These are phyloP conservation scores for Cremastinae sp. DNA, from an alignment of 2,888 invertebrate genomes.

Conservation along the genomic window DNA sequence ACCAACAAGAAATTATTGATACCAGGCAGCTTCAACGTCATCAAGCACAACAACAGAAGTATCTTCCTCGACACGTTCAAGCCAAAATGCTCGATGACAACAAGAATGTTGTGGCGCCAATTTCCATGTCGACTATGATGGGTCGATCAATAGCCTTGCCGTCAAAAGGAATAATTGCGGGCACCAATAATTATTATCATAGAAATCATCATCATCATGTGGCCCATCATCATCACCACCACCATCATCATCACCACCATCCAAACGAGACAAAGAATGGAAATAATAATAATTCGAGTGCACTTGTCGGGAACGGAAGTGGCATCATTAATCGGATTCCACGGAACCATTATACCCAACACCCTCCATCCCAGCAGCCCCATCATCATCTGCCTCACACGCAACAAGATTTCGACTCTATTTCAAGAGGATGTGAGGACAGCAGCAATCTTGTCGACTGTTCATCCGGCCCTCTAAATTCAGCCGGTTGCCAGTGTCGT, in stretches of 20 bases:
- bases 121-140: constrained; percentile 52
- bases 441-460: constrained; percentile 65
- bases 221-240: constrained; percentile 59
- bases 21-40: constrained; percentile 80
- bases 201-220: constrained; percentile 61
- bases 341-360: constrained; percentile 55
- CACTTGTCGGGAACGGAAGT: constrained; percentile 44
- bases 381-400: constrained; percentile 44
- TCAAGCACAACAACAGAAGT: constrained; percentile 71
- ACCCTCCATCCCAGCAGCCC: constrained; percentile 38
- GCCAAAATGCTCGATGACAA: constrained; percentile 82
- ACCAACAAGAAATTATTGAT: constrained; percentile 81
- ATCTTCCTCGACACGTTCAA: constrained; percentile 79
- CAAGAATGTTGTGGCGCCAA: constrained; percentile 74
- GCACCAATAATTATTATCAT: constrained; percentile 58
- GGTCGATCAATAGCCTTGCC: constrained; percentile 60
- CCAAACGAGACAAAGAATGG: constrained; percentile 57
- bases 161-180: constrained; percentile 51
- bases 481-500: constrained; percentile 86
- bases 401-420: constrained; percentile 52
- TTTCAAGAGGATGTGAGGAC: constrained; percentile 68
- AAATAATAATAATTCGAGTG: constrained; percentile 54
- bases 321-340: constrained; percentile 41
- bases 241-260: constrained; percentile 60
- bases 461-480: constrained; percentile 65